Evolutionary conservation across 2,797 vertebrate genomes (phyloP), one percentile per base, ranked within the genome.

Genomic region (Buceros bicornis): DNA sequence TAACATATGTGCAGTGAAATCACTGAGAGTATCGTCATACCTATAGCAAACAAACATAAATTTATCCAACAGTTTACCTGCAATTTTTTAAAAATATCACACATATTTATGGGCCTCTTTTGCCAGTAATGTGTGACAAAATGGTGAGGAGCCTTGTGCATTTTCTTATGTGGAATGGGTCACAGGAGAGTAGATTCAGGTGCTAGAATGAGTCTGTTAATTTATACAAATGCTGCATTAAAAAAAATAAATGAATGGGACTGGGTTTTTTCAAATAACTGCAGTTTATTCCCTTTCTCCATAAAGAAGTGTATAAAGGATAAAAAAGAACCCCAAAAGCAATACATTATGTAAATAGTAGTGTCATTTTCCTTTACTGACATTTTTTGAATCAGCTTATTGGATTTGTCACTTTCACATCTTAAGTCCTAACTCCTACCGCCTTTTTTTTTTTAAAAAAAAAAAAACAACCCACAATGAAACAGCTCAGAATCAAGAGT

Each of bases 11-110:
- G 85, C 67, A 96, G 77, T 62, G 81, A 25, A 16, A 35, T 56
- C 35, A 70, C 53, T 87, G 50, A 51, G 91, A 70, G 86, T 26
- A 8, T 58, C 62, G 47, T 50, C 43, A 82, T 67, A 77, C 8
- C 20, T 19, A 51, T 45, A 42, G 31, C 31, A 90, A 87, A 90
- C 48, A 93, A 92, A 82, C 56, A 45, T 37, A 94, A 95, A 81
- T 72, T 48, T 50, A 61, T 11, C 7, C 60, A 90, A 54, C 13
- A 18, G 18, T 69, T 94, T 72, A 67, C 29, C 54, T 61, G 29
- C 31, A 71, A 70, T 74, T 13, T 13, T 54, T 91, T 43, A 58
- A 89, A 76, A 73, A 64, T 16, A 47, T 8, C 33, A 73, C n/a
- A 29, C 6, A n/a, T 82, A 87, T 90, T 89, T 90, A 35, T 25